Evolutionary conservation across 2,113 vertebrate genomes (phyloP), one percentile per base, ranked within the genome.

Genomic region (Dunckerocampus dactyliophorus): DNA sequence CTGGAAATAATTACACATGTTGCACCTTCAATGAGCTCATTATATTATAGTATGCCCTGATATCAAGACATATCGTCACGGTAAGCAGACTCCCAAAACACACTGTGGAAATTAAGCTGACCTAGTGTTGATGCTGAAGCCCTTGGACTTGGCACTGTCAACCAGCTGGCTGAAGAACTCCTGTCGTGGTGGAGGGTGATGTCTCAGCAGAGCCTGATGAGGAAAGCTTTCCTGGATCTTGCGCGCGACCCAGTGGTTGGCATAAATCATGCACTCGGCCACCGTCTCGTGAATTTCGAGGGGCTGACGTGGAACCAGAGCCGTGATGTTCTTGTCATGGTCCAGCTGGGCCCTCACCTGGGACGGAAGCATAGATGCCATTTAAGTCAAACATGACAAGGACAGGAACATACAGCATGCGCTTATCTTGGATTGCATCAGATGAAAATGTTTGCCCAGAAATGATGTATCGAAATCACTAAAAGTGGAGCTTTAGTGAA

Each of bases 181-280:
- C 81, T 95, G 93, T 5, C 91, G 90, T 0, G 97, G 95, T 0
- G 92, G 92, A 0, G 95, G 96, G 76, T 98, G 97, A 0, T 86
- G 92, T 19, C 97, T 90, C 59, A 98, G 79, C 79, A 99, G 78
- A 5, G 95, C 92, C 55, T 93, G 93, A 0, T 92, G 91, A 3
- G 95, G 95, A 72, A 95, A 96, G 15, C 39, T 51, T 77, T 94
- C 91, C 58, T 92, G 89, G 74, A 98, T 94, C 85, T 93, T 95
- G 75, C 89, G 92, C 8, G 97, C 96, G 72, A 98, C 96, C 95
- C 95, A 98, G 91, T 98, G 94, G 91, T 99, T 99, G 81, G 96
- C 95, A 16, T 94, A 89, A 69, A 99, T 97, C 97, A 99, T 99
- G 72, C 95, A 98, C 60, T 99, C 96, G 0, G 96, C 96, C 57